Evolutionary conservation across 2,797 vertebrate genomes (phyloP), one percentile per base, ranked within the genome.

Genomic region (Crocidura indochinensis): DNA sequence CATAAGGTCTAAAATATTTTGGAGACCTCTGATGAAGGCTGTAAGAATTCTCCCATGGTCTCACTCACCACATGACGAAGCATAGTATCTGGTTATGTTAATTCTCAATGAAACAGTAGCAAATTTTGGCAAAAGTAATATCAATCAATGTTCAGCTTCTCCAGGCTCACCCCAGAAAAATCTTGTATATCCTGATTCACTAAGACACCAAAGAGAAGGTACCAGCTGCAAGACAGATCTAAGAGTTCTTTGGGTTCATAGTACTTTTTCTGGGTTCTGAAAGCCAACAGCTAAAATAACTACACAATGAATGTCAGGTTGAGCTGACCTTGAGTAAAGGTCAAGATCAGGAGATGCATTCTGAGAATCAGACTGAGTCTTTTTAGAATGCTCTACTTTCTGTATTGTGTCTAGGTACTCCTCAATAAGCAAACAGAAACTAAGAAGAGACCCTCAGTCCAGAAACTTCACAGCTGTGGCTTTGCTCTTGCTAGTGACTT

Each of bases 381-480:
- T 72, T 65, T 49, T 38, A 3, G 1, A 17, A 62, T 19, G 73
- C 29, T 47, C 38, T 11, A 26, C 38, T 29, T 15, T 68, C 14
- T 24, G 38, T 88, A 31, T 74, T 60, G 12, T 15, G 65, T 53
- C 26, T 15, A 10, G 69, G 15, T 1, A 8, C 29, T 10, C 44
- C 26, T 1, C 12, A 38, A 19, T 20, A 3, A 75, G 65, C 65
- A 20, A 8, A 26, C 24, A 17, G 31, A 10, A 19, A 68, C 29
- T 0, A 0, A 71, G 19, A 27, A 5, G 5, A 11, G 64, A 65
- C 12, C 51, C 91, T 24, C 27, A n/a, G 1, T 3, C 29, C 15
- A 65, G 24, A 31, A 14, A 12, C 1, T 12, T 46, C 44, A 22
- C 1, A 47, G 27, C 1, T 10, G 0, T 2, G 24, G n/a, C 8